Evolutionary conservation across 1,140 invertebrate genomes (phyloP), one percentile per base, ranked within the genome.

Genomic region (Carposina sasakii): DNA sequence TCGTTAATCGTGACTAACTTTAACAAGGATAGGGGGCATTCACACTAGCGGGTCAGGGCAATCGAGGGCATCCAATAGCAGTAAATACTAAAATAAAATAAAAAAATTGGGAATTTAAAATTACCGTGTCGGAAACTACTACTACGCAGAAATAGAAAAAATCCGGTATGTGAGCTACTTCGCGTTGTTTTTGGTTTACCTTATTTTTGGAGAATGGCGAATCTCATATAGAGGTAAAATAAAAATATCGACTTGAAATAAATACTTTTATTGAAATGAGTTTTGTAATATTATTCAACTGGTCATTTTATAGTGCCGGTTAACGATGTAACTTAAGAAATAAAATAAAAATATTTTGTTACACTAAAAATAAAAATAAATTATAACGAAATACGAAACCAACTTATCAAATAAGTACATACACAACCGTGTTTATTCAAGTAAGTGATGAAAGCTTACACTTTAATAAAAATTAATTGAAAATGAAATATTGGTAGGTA

Each of bases 391-490:
- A 54, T 65, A 75, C 67, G 67, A 72, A 81, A 71, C 63, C 63
- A 79, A 76, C 67, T 76, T 81, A 77, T 65, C 67, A 69, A 63
- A 81, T 83, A 83, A 83, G 79, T 83, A 83, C 79, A 79, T 75
- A 83, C 79, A 83, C 77, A 83, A 83, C 79, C 76, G 74, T 81
- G 70, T 74, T 67, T 71, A 75, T 65, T 62, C 69, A 67, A 63
- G 54, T 66, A 73, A 70, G 53, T 50, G 60, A 69, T 59, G 70
- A 68, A 68, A 69, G 57, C 59, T 46, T 22, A 49, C 58, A 54
- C 33, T 54, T 58, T 48, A 39, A 58, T 60, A 58, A 65, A 60
- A 57, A 52, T 51, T 48, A 49, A 62, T 63, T 60, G 40, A 52
- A 36, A 52, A 62, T 55, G 40, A 55, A 58, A 61, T 55, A 46